These are phyloP conservation scores for Macroramphosus scolopax DNA, from an alignment of 2,797 vertebrate genomes.

Conservation along the genomic window DNA sequence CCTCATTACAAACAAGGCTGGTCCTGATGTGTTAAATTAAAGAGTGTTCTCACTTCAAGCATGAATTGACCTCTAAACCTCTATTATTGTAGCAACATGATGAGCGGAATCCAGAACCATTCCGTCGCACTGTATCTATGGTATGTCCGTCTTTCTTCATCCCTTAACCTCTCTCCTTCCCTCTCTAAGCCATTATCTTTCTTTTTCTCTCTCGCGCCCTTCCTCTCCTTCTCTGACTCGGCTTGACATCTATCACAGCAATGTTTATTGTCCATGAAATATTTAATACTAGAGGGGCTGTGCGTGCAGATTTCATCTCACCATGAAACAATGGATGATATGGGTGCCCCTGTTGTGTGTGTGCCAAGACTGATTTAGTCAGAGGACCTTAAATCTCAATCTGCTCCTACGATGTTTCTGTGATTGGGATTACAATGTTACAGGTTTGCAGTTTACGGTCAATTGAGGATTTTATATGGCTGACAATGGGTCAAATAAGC, in stretches of 20 bases:
- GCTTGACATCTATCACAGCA: constrained; percentile 55
- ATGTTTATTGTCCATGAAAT: constrained; percentile 74
- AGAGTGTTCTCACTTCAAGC: constrained; percentile 31
- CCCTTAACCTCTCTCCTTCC: not conserved
- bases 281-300: constrained; percentile 57
- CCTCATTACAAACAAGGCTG: constrained; percentile 53
- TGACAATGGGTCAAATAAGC: no score
- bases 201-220: constrained; percentile 9
- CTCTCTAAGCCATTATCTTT: constrained; percentile 8
- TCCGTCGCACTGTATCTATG: constrained; percentile 7
- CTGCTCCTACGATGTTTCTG: no score
- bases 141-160: not conserved
- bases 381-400: constrained; percentile 19
- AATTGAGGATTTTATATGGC: no score
- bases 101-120: constrained; percentile 23
- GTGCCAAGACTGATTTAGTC: constrained; percentile 29
- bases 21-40: constrained; percentile 59
- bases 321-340: constrained; percentile 42
- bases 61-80: constrained; percentile 35
- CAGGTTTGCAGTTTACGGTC: no score
- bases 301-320: constrained; percentile 53
- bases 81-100: constrained; percentile 28
- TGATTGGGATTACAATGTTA: no score
- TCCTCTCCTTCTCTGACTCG: constrained; percentile 33
- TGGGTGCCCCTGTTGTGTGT: constrained; percentile 3